Conservation (phyloP, 2,797 vertebrate genomes). For the Emydoidea blandingii region DNA sequence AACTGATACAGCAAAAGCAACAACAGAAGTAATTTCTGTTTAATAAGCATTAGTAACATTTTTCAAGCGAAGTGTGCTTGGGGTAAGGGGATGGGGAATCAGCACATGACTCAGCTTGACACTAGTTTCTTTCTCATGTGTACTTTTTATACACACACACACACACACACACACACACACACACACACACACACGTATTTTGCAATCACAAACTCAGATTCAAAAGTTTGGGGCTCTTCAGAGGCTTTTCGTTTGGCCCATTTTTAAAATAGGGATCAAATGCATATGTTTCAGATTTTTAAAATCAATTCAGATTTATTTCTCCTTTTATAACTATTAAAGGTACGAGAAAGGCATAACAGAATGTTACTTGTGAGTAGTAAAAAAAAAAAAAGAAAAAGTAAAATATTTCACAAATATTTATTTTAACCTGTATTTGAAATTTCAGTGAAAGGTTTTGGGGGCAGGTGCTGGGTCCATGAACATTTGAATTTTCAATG, state of each 20-base stretch:
- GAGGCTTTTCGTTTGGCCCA: neutral
- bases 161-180: too few species aligned
- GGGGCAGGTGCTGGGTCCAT: neutral
- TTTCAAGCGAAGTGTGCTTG: conserved; percentile 5
- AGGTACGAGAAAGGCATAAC: too few species aligned
- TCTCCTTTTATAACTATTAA: too few species aligned
- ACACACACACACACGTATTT: neutral
- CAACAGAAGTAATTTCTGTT: conserved; percentile 35
- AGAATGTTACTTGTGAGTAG: too few species aligned
- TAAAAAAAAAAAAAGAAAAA: too few species aligned
- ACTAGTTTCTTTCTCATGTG: neutral
- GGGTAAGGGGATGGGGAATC: neutral
- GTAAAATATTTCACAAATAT: too few species aligned
- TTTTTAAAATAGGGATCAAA: too few species aligned
- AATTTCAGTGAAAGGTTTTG: neutral
- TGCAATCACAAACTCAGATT: neutral
- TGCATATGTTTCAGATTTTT: too few species aligned
- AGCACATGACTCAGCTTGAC: neutral
- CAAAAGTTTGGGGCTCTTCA: neutral
- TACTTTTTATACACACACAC: too few species aligned
- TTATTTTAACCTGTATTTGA: too few species aligned
- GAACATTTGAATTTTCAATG: neutral
- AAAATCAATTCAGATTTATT: too few species aligned
- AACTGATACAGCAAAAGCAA: conserved; percentile 39
- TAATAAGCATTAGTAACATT: conserved; percentile 2